Conservation (phyloP, 2,888 invertebrate species). For the Caenorhabditis imperialis region DNA sequence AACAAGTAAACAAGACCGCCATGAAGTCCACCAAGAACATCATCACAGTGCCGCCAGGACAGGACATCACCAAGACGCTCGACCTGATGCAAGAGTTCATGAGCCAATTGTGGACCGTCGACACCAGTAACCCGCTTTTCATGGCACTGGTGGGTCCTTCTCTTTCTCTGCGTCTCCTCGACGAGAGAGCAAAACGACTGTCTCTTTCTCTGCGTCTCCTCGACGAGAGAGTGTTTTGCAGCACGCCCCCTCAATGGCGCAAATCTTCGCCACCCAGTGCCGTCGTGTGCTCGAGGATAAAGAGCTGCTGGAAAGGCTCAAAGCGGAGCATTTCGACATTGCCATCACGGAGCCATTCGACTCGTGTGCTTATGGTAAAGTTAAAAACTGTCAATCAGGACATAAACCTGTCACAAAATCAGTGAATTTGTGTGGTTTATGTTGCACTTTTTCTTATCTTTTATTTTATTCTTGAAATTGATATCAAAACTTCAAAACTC, state of each 20-base stretch:
- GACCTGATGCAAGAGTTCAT: conserved; percentile 22
- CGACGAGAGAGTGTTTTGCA: too few relatives aligned
- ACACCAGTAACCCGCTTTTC: conserved; percentile 30
- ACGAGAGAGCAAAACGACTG: too few relatives aligned
- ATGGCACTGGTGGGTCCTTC: conserved; percentile 18
- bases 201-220: too few relatives aligned
- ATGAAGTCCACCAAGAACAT: conserved; percentile 37
- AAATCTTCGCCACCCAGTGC: conserved; percentile 27
- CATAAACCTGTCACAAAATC: too few relatives aligned
- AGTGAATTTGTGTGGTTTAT: too few relatives aligned
- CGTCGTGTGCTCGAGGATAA: conserved; percentile 24
- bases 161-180: too few relatives aligned
- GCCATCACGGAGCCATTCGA: conserved; percentile 59
- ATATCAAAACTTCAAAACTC: not conserved
- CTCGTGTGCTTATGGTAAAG: conserved; percentile 53
- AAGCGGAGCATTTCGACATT: conserved; percentile 57
- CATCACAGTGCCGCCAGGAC: conserved; percentile 15
- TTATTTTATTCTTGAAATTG: too few relatives aligned
- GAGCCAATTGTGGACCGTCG: conserved; percentile 20
- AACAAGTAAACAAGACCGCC: conserved; percentile 13
- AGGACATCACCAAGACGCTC: conserved; percentile 8
- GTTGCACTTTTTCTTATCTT: too few relatives aligned
- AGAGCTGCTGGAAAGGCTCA: conserved; percentile 40
- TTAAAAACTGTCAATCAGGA: too few relatives aligned
- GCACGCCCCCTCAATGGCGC: conserved; percentile 32